Percentiles rank a stretch among this genome's conserved stretches.
phyloP scores from a whole-genome alignment of 2,888 invertebrate species.

The Watsonalla cultraria region DNA sequence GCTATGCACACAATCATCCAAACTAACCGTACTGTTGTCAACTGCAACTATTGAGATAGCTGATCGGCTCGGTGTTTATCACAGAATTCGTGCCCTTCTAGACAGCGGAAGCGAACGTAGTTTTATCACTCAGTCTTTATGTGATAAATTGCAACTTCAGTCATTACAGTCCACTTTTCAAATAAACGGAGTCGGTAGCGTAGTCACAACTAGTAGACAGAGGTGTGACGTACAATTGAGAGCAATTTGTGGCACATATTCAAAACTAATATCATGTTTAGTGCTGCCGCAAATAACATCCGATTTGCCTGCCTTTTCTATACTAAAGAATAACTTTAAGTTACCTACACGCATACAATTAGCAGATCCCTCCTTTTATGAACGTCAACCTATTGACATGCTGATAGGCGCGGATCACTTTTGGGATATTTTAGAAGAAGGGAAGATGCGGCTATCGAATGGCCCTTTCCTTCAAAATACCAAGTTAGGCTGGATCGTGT shows the following conservation, averaged over 20 bases:
- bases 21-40: constrained; percentile 11
- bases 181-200: constrained; percentile 4
- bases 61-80: constrained; percentile 9
- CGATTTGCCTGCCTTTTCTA: too few species aligned
- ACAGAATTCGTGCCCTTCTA: constrained; percentile 13
- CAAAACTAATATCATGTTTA: too few species aligned
- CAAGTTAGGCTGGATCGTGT: constrained; percentile 13
- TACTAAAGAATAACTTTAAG: constrained; percentile 5
- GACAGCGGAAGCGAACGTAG: constrained; percentile 19
- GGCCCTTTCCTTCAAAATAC: constrained; percentile 9
- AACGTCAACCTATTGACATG: constrained; percentile 6
- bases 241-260: neutral
- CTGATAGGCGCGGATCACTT: constrained; percentile 8
- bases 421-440: constrained; percentile 9
- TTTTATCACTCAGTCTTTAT: constrained; percentile 11
- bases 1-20: constrained; percentile 1
- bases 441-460: constrained; percentile 4
- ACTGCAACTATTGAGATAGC: constrained; percentile 17
- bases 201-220: neutral
- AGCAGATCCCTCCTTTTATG: constrained; percentile 9
- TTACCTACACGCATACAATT: constrained; percentile 9
- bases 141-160: neutral
- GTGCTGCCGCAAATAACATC: neutral
- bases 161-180: constrained; percentile 9
- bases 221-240: constrained; percentile 3